A percentile compares a stretch with the other conserved stretches of the same genome.
Evolutionary conservation across 2,888 invertebrate genomes (phyloP).

Genomic region (Nemoura dubitans): DNA sequence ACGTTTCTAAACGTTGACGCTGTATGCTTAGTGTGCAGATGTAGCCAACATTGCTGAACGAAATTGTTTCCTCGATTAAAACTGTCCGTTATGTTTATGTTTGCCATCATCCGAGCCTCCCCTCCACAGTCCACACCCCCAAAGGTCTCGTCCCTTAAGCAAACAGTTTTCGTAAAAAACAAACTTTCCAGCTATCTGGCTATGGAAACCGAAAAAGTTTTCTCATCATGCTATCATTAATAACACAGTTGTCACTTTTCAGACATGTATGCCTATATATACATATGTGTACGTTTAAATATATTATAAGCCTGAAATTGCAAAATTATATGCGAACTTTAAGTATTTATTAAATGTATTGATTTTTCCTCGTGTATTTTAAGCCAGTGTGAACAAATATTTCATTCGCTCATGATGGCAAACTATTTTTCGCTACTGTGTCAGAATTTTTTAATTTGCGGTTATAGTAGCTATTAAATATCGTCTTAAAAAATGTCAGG

Average conservation of each 20-base stretch:
- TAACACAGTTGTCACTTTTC: conserved; percentile 45
- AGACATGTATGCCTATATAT: conserved; percentile 35
- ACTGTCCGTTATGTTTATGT: conserved; percentile 29
- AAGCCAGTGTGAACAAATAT: no score
- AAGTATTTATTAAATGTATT: no score
- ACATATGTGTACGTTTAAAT: background rate
- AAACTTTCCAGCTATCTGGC: conserved; percentile 27
- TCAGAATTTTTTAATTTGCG: no score
- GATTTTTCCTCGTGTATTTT: no score
- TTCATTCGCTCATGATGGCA: no score
- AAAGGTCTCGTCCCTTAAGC: conserved; percentile 33
- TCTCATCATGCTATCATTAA: conserved; percentile 50
- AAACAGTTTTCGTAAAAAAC: conserved; percentile 27
- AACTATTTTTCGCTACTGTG: no score
- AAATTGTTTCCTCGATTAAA: conserved; percentile 37
- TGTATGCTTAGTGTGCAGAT: no score
- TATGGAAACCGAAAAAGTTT: conserved; percentile 47
- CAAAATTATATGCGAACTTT: no score
- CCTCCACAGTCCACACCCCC: conserved; percentile 10
- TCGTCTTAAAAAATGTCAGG: no score
- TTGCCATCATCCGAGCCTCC: background rate
- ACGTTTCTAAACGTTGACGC: no score
- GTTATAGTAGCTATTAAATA: no score
- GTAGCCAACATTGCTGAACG: no score
- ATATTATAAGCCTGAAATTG: background rate